phyloP scores from a whole-genome alignment of 2,888 invertebrate genomes.

The Emmelina monodactyla region DNA sequence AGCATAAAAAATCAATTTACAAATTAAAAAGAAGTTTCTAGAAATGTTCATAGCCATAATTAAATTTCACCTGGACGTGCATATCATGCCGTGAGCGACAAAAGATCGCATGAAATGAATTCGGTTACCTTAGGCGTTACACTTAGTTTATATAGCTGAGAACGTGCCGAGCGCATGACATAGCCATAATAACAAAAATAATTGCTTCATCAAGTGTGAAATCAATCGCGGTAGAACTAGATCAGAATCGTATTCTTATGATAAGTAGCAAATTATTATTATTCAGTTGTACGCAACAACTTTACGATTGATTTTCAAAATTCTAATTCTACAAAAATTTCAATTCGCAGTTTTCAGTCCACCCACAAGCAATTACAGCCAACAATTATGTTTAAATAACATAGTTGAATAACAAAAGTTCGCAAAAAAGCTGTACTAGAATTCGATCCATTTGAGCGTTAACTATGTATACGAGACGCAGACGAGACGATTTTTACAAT shows the following conservation, averaged over 20 bases:
- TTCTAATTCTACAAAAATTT: background rate
- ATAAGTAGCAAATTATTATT: background rate
- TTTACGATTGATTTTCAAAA: slow-evolving; percentile 23
- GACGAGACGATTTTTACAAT: slow-evolving; percentile 35
- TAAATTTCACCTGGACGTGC: slow-evolving; percentile 40
- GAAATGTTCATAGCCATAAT: no score
- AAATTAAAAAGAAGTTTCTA: no score
- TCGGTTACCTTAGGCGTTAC: slow-evolving; percentile 34
- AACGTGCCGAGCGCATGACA: slow-evolving; percentile 21
- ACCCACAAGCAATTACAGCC: slow-evolving; percentile 15
- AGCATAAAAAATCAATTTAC: no score
- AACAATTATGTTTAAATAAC: slow-evolving; percentile 19
- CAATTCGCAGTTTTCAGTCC: slow-evolving; percentile 3
- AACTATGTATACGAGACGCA: slow-evolving; percentile 35
- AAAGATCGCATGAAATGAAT: slow-evolving; percentile 38
- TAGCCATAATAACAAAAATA: slow-evolving; percentile 24
- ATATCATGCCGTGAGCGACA: slow-evolving; percentile 37
- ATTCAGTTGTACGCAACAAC: slow-evolving; percentile 18
- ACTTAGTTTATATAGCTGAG: no score
- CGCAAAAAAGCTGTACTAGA: slow-evolving; percentile 26
- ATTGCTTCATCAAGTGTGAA: slow-evolving; percentile 22
- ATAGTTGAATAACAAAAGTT: slow-evolving; percentile 25
- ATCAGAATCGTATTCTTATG: background rate
- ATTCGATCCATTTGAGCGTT: slow-evolving; percentile 27
- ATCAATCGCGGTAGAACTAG: slow-evolving; percentile 9